A percentile compares a stretch with the other conserved stretches of the same genome.
Evolutionary conservation across 2,888 invertebrate species (phyloP).

Genomic region (Steinernema carpocapsae): DNA sequence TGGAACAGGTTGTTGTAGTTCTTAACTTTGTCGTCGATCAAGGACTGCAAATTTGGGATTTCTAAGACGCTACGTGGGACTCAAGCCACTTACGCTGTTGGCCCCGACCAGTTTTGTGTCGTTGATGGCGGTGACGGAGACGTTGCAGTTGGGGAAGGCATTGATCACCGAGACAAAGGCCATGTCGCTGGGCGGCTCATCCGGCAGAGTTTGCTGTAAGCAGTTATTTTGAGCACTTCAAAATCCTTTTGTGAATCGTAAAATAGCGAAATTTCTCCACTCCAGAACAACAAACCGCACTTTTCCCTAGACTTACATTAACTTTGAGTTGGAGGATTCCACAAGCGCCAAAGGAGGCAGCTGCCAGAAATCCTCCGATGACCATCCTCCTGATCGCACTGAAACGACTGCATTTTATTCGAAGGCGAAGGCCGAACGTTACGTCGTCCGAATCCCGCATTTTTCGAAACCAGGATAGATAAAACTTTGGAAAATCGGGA

Average conservation of each 20-base stretch:
- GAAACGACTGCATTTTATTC: constrained; percentile 41
- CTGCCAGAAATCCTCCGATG: constrained; percentile 84
- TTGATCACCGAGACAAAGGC: constrained; percentile 30
- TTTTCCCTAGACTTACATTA: constrained; percentile 40
- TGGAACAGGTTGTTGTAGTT: neutral
- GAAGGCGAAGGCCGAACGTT: neutral
- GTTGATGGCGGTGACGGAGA: neutral
- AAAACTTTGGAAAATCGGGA: constrained; percentile 71
- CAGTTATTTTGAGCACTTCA: neutral
- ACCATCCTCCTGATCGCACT: constrained; percentile 85
- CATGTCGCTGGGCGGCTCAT: neutral
- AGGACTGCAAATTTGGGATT: neutral
- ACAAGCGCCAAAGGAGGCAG: constrained; percentile 82
- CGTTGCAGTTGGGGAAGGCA: constrained; percentile 6
- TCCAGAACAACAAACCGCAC: too few relatives aligned
- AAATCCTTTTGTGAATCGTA: too few relatives aligned
- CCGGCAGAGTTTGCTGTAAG: constrained; percentile 40
- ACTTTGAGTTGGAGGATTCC: constrained; percentile 74
- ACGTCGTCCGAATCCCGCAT: constrained; percentile 45
- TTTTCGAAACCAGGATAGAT: constrained; percentile 55
- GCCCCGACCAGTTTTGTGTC: neutral
- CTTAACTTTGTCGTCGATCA: constrained; percentile 1
- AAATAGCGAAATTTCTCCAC: too few relatives aligned
- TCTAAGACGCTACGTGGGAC: neutral
- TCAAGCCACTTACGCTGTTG: neutral